A percentile compares a stretch with the other conserved stretches of the same genome.
phyloP scores from a whole-genome alignment of 2,113 vertebrate species.

The Cygnus atratus region DNA sequence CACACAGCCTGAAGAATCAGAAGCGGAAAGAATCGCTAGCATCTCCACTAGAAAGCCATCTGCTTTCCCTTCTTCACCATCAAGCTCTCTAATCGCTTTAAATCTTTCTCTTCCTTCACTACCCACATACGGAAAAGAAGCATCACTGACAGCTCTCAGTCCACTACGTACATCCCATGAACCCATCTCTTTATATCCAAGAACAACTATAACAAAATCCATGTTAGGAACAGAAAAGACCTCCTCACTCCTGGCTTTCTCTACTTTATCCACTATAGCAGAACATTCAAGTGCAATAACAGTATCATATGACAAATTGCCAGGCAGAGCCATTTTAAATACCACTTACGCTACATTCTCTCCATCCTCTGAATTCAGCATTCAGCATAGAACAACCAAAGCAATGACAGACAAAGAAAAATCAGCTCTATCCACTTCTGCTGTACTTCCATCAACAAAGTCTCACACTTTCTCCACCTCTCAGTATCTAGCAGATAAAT shows the following conservation, averaged over 20 bases:
- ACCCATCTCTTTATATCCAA: not conserved
- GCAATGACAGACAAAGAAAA: not conserved
- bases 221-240: not conserved
- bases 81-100: not conserved
- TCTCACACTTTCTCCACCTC: not conserved
- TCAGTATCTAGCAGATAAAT: not conserved
- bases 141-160: not conserved
- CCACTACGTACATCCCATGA: not conserved
- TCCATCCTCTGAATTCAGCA: not conserved
- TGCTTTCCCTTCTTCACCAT: not conserved
- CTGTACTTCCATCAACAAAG: not conserved
- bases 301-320: not conserved
- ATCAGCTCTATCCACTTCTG: not conserved
- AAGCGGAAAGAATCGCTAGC: not conserved
- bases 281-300: not conserved
- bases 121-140: not conserved
- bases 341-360: not conserved
- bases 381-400: not conserved
- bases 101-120: conserved; percentile 25
- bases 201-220: not conserved
- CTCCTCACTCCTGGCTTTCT: not conserved
- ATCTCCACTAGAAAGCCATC: not conserved
- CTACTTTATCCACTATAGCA: not conserved
- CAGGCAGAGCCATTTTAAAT: conserved; percentile 18
- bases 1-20: not conserved